Base-by-base conservation (phyloP, 92 coral and sea anemone genomes). In the Epizoanthus ramosus region DNA sequence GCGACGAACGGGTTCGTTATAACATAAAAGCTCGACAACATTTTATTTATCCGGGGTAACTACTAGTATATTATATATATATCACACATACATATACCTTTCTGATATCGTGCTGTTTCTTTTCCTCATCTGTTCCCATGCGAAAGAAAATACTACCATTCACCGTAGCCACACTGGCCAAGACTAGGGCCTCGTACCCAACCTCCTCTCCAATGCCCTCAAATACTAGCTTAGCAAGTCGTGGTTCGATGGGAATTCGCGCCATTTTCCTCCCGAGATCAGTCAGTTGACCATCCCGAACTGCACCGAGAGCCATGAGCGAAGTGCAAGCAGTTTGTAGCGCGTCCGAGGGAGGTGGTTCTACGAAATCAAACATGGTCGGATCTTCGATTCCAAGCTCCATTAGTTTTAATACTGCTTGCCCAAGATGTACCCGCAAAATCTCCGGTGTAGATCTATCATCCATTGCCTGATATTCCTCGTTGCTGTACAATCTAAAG, bases 51-150 rank as follows among this genome's bases (percentile, higher is more conserved):
- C 9, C 8, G 5, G 8, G 31, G 31, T 43, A 3, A 43, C 50
- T 43, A 3, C 50, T 24, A 1, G 25, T n/a, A 1, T 0, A 12
- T 12, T 24, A 19, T 7, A 10, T 25, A 3, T 25, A 13, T 25
- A 1, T 65, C 43, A 0, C 43, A 15, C 3, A 67, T 6, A 16
- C 41, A 60, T 28, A 6, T 9, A 94, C 86, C 84, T 95, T 95
- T 74, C 83, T 87, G 17, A 68, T 82, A 54, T 94, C 98, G 19
- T 92, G 93, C 28, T 79, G 86, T 59, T 90, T 90, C 89, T 92
- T 95, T 67, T 93, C 97, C 33, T 93, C 96, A 24, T 87, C 93
- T 61, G 91, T 93, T 16, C 97, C 98, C 92, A 94, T 92, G 67
- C 98, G 94, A 79, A 91, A 95, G 81, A 95, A 95, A 16, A 95